phyloP scores from a whole-genome alignment of 2,113 vertebrate genomes.

The Hyperopisus bebe region DNA sequence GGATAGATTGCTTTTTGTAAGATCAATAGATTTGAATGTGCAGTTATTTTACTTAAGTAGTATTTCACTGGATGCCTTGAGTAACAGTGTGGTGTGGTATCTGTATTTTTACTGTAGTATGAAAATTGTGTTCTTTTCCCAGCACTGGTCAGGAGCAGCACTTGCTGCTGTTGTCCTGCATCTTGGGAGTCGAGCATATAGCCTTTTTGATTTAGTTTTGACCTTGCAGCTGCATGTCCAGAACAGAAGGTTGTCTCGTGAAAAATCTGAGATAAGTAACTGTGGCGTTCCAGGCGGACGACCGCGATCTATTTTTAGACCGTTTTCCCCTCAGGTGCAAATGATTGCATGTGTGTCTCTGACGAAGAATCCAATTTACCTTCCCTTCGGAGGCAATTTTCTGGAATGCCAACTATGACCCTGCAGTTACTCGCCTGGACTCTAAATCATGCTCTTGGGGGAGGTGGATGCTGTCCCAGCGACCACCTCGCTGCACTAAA shows the following conservation, averaged over 20 bases:
- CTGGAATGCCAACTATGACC: background rate
- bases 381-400: constrained; percentile 7
- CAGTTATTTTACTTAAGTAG: background rate
- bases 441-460: background rate
- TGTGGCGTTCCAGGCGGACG: background rate
- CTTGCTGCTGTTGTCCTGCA: background rate
- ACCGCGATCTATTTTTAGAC: background rate
- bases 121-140: background rate
- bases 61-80: background rate
- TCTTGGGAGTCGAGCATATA: background rate
- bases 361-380: background rate
- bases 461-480: background rate
- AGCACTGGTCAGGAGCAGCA: background rate
- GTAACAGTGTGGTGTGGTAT: background rate
- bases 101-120: background rate
- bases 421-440: background rate
- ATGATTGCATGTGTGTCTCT: background rate
- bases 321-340: background rate
- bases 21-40: background rate
- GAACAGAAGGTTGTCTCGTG: background rate
- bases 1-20: background rate
- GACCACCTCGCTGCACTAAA: background rate
- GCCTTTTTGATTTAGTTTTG: background rate
- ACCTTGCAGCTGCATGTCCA: background rate
- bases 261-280: background rate